Percentiles rank a stretch among this genome's conserved stretches.
Evolutionary conservation across 1,140 invertebrate genomes (phyloP).

Genomic region (Macrosteles quadrilineatus): DNA sequence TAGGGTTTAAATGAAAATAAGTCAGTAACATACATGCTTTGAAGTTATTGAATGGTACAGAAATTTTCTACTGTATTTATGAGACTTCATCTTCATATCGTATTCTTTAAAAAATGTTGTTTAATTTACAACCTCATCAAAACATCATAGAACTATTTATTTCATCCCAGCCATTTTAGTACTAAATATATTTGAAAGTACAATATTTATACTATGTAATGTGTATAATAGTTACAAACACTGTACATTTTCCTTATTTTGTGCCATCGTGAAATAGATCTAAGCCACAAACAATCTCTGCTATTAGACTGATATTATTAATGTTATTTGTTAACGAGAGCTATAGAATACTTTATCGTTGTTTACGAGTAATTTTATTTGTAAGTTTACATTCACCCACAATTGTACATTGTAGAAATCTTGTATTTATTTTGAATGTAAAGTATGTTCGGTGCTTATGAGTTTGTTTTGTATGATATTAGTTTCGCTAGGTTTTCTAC

Average conservation of each 20-base stretch:
- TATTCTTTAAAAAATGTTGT: too few relatives aligned
- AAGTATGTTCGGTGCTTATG: conserved; percentile 8
- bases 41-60: too few relatives aligned
- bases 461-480: conserved; percentile 9
- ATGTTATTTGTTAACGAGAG: conserved; percentile 27
- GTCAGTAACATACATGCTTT: too few relatives aligned
- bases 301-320: conserved; percentile 29
- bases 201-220: conserved; percentile 1
- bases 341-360: conserved; percentile 16
- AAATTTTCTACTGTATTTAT: too few relatives aligned
- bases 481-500: conserved; percentile 5
- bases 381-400: background rate
- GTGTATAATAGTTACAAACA: too few relatives aligned
- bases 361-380: background rate
- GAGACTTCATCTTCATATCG: too few relatives aligned
- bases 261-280: conserved; percentile 18
- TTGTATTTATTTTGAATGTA: conserved; percentile 12
- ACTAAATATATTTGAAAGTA: conserved; percentile 11
- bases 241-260: conserved; percentile 1
- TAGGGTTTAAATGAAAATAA: too few relatives aligned
- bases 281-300: conserved; percentile 18
- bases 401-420: conserved; percentile 11
- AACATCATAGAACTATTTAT: conserved; percentile 8
- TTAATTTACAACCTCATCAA: conserved; percentile 5
- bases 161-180: conserved; percentile 4